Conservation (phyloP, 2,797 vertebrate genomes). For the Sebastes matsubarae region DNA sequence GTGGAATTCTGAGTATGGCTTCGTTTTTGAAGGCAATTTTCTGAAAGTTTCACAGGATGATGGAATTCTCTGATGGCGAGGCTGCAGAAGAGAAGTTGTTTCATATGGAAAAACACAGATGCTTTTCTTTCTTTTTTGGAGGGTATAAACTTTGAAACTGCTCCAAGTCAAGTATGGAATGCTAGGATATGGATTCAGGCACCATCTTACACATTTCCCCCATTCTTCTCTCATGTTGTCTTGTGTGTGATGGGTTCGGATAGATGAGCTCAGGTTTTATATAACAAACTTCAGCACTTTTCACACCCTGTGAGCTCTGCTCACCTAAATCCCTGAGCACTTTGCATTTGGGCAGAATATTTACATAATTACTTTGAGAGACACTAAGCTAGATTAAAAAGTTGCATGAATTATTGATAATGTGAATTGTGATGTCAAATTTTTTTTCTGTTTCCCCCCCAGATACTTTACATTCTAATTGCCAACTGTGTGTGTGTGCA, state of each 20-base stretch:
- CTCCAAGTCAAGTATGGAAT: background rate
- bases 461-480: background rate
- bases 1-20: background rate
- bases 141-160: conserved; percentile 3
- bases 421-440: conserved; percentile 11
- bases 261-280: conserved; percentile 11
- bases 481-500: background rate
- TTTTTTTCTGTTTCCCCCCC: background rate
- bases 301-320: conserved; percentile 22
- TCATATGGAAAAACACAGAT: conserved; percentile 17
- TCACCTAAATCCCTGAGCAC: conserved; percentile 52
- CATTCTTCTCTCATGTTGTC: background rate
- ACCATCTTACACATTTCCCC: background rate
- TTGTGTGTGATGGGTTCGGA: conserved; percentile 1
- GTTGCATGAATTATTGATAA: conserved; percentile 44
- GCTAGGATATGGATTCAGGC: background rate
- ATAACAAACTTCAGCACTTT: conserved; percentile 25
- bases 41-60: conserved; percentile 12
- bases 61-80: conserved; percentile 9
- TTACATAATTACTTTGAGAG: conserved; percentile 53
- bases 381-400: conserved; percentile 41
- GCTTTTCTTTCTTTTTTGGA: background rate
- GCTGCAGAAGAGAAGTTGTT: conserved; percentile 9
- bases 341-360: conserved; percentile 33
- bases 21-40: conserved; percentile 14